Base-by-base conservation (phyloP, 1,140 invertebrate species). In the Drosophila repleta region DNA sequence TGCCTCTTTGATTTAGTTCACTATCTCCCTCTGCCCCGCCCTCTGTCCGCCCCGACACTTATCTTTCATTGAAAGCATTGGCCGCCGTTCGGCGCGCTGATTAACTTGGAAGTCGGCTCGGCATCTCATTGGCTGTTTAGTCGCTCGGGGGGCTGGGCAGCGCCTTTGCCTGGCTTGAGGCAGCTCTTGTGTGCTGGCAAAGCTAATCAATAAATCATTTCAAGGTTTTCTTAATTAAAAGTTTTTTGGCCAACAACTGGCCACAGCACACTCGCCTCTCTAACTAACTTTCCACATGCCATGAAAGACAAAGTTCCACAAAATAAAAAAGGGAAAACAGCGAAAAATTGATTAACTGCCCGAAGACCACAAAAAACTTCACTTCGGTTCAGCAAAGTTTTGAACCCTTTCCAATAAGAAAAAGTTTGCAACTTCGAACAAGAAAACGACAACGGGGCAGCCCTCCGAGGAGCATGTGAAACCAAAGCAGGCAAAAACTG, bases 161-260 rank as follows among this genome's bases (percentile, higher is more conserved):
- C 21, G 45, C 13, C 45, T 46, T 70, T 56, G 41, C 55, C 55
- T 64, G 48, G 43, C 37, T 58, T 41, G 3, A 17, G 43, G 20
- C n/a, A 51, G 49, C 26, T 46, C 49, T 32, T 32, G 11, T 49
- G 43, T 15, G 60, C 39, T 15, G 39, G n/a, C 6, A 45, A 39
- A 43, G 77, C 77, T 88, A 91, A 91, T 91, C 90, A 84, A 91
- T 91, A 91, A 91, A 91, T 91, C 90, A 90, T 89, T 90, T 90
- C 82, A 91, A 90, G 90, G 90, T 84, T 91, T 91, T 90, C 90
- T 91, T 91, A 91, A 91, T 91, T 91, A 91, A 90, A 91, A 91
- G 53, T 90, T 91, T 88, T 60, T 81, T 64, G 77, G 56, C 76
- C 67, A 69, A 58, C 53, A 74, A 72, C 69, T 71, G 69, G 77